Evolutionary conservation across 2,888 invertebrate genomes (phyloP), one percentile per base, ranked within the genome.

Genomic region (Spialia ferax): DNA sequence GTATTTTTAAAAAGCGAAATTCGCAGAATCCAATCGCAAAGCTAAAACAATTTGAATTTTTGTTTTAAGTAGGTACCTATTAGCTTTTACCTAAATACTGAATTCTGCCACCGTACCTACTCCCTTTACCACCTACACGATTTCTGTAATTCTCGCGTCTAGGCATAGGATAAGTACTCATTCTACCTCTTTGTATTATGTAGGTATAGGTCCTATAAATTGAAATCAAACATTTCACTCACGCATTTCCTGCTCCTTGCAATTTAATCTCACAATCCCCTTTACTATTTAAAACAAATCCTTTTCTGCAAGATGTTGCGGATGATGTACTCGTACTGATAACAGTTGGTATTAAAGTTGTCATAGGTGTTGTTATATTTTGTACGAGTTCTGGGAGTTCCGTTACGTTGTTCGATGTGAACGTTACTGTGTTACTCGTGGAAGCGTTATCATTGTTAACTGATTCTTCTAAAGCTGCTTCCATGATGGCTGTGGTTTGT

Each of bases 181-280:
- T n/a, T n/a, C n/a, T n/a, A n/a, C n/a, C n/a, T n/a, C n/a, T n/a
- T n/a, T n/a, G n/a, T n/a, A n/a, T n/a, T n/a, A n/a, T n/a, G n/a
- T n/a, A n/a, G n/a, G n/a, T n/a, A n/a, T n/a, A n/a, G n/a, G n/a
- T n/a, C n/a, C n/a, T n/a, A n/a, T n/a, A n/a, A n/a, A n/a, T n/a
- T n/a, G n/a, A n/a, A n/a, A n/a, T n/a, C n/a, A 38, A n/a, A n/a
- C 5, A 38, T n/a, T n/a, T 38, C 77, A 88, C 92, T 89, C 83
- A 93, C 92, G 88, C 87, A 73, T 92, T 91, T 38, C 89, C 86
- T 55, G 88, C 83, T 66, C 81, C 83, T 73, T 89, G 89, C 50
- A 88, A 73, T 77, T 87, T 87, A 32, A 87, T 76, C 76, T 91
- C 90, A 74, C 93, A 93, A 67, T 87, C 85, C 63, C 91, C 92